Evolutionary conservation across 2,797 vertebrate genomes (phyloP), one percentile per base, ranked within the genome.

Genomic region (Catostomus latipinnis): DNA sequence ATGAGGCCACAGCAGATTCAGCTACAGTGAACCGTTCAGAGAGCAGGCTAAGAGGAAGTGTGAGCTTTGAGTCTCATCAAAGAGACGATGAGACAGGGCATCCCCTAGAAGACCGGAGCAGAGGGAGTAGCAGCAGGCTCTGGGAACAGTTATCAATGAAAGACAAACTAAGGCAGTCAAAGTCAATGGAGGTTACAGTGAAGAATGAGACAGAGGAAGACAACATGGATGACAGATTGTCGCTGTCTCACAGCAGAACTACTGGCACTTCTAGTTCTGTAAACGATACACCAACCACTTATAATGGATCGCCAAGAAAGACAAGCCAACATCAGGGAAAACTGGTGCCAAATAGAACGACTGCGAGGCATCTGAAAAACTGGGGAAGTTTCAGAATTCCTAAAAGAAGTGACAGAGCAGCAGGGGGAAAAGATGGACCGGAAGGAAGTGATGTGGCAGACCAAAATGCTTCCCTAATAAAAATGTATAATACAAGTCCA

Each of bases 351-450:
- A 93, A 88, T 1, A 88, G 93, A 1, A 88, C 94, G 5, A 88
- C 90, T 0, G 52, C 78, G 0, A 94, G 94, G 85, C 94, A 95
- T 0, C 93, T 94, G 18, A 96, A 94, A 84, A 95, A 95, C 92
- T 99, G 98, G 98, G 97, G 98, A 0, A 97, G 95, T 88, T 99
- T 99, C 91, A 92, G 95, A 86, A 98, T 99, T 94, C 98, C 98
- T 68, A 98, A 96, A 92, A 95, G 96, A 83, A 94, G 93, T 76
- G 96, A 96, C 74, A 93, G 91, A 89, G 76, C 94, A 91, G 56
- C 92, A 78, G 82, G 90, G 87, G 83, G 90, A 16, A 80, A 45
- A 73, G 45, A 73, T 80, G 1, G 87, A 88, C 80, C 87, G 82
- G 85, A 88, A 53, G 0, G 76, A 79, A 13, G 74, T 43, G 8